phyloP scores from a whole-genome alignment of 2,113 vertebrate species.

The Gasterosteus nipponicus region DNA sequence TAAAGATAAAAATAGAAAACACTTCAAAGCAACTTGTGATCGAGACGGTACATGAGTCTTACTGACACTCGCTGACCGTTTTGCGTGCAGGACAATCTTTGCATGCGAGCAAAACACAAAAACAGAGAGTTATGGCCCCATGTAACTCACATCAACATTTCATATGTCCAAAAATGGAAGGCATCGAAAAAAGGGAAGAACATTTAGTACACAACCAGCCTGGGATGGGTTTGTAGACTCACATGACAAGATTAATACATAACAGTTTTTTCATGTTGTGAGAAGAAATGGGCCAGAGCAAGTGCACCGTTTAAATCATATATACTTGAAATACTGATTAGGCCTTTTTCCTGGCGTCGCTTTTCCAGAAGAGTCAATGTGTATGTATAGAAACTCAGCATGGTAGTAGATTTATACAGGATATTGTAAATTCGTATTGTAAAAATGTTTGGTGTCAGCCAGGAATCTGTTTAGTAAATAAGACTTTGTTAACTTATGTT shows the following conservation, averaged over 20 bases:
- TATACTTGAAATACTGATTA: slow-evolving; percentile 69
- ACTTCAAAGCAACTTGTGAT: slow-evolving; percentile 53
- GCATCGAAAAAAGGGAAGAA: slow-evolving; percentile 47
- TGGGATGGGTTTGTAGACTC: slow-evolving; percentile 62
- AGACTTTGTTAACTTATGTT: not conserved
- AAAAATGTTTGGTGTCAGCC: slow-evolving; percentile 39
- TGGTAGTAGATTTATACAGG: slow-evolving; percentile 23
- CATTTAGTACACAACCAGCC: slow-evolving; percentile 74
- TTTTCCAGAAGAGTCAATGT: slow-evolving; percentile 34
- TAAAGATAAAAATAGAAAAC: slow-evolving; percentile 56
- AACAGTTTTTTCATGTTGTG: slow-evolving; percentile 50
- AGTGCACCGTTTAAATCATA: slow-evolving; percentile 57
- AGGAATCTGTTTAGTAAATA: slow-evolving; percentile 11
- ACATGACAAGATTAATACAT: slow-evolving; percentile 53
- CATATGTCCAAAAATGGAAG: slow-evolving; percentile 58
- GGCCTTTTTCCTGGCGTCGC: slow-evolving; percentile 40
- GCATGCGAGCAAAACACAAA: slow-evolving; percentile 66
- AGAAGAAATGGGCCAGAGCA: slow-evolving; percentile 44
- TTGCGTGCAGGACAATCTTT: slow-evolving; percentile 66
- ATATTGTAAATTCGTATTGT: slow-evolving; percentile 25
- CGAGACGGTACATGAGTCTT: slow-evolving; percentile 62
- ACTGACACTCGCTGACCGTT: slow-evolving; percentile 62
- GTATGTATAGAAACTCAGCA: slow-evolving; percentile 29
- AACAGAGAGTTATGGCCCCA: slow-evolving; percentile 57
- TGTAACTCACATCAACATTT: slow-evolving; percentile 61